Conservation (phyloP, 2,888 invertebrate species). For the Macaria notata region DNA sequence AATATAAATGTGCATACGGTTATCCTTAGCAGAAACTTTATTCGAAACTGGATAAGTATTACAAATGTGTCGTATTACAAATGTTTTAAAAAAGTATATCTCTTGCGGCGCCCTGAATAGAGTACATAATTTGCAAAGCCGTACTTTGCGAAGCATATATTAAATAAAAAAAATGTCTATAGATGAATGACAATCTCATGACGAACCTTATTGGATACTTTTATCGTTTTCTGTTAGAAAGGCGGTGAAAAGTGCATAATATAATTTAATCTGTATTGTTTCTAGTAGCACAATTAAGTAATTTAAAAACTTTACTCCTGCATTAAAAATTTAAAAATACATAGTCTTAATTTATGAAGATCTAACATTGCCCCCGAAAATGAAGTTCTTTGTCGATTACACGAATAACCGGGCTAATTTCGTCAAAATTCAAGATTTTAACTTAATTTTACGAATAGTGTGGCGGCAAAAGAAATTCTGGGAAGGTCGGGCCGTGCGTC, state of each 20-base stretch:
- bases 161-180: neutral
- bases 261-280: too few species aligned
- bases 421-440: conserved; percentile 24
- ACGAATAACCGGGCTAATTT: conserved; percentile 2
- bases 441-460: conserved; percentile 28
- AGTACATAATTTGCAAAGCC: neutral
- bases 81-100: neutral
- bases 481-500: conserved; percentile 44
- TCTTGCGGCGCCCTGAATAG: neutral
- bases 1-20: conserved; percentile 38
- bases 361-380: too few species aligned
- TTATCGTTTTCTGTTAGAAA: too few species aligned
- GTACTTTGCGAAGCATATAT: neutral
- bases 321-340: too few species aligned
- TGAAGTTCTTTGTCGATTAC: neutral
- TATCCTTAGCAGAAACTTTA: conserved; percentile 1
- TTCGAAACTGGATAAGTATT: neutral
- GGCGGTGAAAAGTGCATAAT: too few species aligned
- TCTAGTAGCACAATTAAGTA: too few species aligned
- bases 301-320: too few species aligned
- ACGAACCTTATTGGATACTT: too few species aligned
- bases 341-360: too few species aligned
- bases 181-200: too few species aligned
- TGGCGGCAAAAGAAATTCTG: conserved; percentile 32
- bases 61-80: neutral